Evolutionary conservation across 2,888 invertebrate genomes (phyloP).

Genomic region (Hetaerina titia): DNA sequence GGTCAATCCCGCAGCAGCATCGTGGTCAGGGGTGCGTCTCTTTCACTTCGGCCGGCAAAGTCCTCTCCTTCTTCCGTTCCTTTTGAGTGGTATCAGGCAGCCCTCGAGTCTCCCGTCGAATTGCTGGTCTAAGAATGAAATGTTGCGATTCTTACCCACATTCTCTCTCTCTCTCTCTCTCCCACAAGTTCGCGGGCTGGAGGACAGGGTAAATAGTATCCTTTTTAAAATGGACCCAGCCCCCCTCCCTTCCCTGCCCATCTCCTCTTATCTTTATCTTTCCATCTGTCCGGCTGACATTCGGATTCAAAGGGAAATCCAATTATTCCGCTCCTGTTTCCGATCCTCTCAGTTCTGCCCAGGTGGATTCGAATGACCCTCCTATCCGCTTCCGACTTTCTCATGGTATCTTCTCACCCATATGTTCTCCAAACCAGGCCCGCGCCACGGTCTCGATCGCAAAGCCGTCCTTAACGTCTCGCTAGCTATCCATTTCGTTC

Average conservation of each 20-base stretch:
- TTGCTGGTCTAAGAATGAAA: neutral
- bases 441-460: neutral
- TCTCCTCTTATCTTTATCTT: neutral
- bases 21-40: no score
- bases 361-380: slow-evolving; percentile 25
- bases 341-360: slow-evolving; percentile 50
- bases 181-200: neutral
- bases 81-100: neutral
- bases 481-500: neutral
- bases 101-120: neutral
- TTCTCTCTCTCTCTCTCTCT: neutral
- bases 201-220: neutral
- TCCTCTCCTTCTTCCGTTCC: neutral
- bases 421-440: neutral
- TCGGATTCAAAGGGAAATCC: neutral
- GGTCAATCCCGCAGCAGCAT: neutral
- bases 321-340: neutral
- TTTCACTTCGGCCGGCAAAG: neutral
- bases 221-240: neutral
- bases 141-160: neutral
- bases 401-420: neutral
- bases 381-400: neutral
- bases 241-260: neutral
- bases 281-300: slow-evolving; percentile 24
- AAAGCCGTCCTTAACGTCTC: neutral